Evolutionary conservation across 1,140 invertebrate genomes (phyloP), one percentile per base, ranked within the genome.

Genomic region (Drosophila prosaltans): DNA sequence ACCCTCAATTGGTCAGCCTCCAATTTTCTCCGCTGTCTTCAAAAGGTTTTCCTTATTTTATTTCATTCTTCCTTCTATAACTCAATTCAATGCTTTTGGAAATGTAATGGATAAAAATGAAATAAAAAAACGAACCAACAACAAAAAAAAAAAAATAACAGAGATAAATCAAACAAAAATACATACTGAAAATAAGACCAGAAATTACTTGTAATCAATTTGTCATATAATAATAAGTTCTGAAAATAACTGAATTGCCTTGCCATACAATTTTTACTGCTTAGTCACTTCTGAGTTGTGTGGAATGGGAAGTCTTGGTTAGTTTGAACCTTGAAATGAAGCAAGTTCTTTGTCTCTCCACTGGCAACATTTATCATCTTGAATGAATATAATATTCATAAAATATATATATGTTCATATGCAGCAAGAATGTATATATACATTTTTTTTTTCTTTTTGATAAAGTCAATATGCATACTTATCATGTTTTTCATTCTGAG

Each of bases 161-260:
- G 51, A 78, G 74, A 78, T 72, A 78, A 78, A 78, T 77, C 74
- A 51, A 77, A 65, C 60, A 67, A 48, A 78, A 78, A 58, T 78
- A 67, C 71, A 66, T 68, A 78, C 74, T 78, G 72, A 78, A 77
- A 77, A 77, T 74, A 77, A 77, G 77, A 32, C 28, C 65, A 48
- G 48, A 40, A 72, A 78, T 78, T 78, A 78, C 74, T 63, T 78
- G 75, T 78, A 78, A 78, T 78, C 75, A 78, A 78, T 78, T 78
- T 78, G 75, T 78, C 75, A 78, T 78, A 78, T 67, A 78, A 67
- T 43, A 65, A 48, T 59, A 59, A 40, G 57, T 59, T 59, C 45
- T 51, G 45, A 51, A 51, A 26, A 51, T 51, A 51, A 51, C 45
- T 51, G 10, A 51, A 21, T 51, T 51, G 45, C 45, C 9, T 51